Evolutionary conservation across 2,888 invertebrate species (phyloP).

Genomic region (Temnothorax ravouxi): DNA sequence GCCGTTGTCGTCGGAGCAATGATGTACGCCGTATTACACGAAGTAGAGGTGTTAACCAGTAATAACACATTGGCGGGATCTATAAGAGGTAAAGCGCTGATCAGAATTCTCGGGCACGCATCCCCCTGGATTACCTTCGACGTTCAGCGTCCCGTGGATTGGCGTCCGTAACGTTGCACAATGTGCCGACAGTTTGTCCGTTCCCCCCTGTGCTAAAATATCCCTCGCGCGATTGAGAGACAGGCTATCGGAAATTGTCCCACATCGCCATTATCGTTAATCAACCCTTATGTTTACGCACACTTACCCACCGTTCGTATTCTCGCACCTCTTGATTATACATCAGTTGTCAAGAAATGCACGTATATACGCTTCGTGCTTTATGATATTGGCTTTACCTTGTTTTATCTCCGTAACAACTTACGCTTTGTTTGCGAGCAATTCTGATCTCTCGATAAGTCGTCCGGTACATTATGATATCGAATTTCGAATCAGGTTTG

Average conservation of each 20-base stretch:
- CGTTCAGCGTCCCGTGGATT: slow-evolving; percentile 71
- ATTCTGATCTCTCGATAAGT: slow-evolving; percentile 28
- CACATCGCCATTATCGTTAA: slow-evolving; percentile 76
- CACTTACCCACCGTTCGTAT: slow-evolving; percentile 62
- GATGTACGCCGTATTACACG: slow-evolving; percentile 61
- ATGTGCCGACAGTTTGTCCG: slow-evolving; percentile 67
- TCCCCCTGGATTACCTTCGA: slow-evolving; percentile 79
- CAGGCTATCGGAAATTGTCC: slow-evolving; percentile 72
- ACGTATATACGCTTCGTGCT: slow-evolving; percentile 35
- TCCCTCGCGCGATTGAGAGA: slow-evolving; percentile 63
- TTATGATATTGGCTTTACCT: slow-evolving; percentile 44
- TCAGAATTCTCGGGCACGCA: slow-evolving; percentile 82
- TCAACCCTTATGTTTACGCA: slow-evolving; percentile 76
- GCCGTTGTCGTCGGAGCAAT: slow-evolving; percentile 27
- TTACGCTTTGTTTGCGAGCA: slow-evolving; percentile 24
- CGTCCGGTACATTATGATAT: slow-evolving; percentile 54
- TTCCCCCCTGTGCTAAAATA: slow-evolving; percentile 14
- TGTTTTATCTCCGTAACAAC: slow-evolving; percentile 47
- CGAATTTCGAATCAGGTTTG: slow-evolving; percentile 25
- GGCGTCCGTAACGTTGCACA: slow-evolving; percentile 68
- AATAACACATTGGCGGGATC: slow-evolving; percentile 78
- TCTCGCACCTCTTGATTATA: slow-evolving; percentile 62
- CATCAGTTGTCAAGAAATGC: slow-evolving; percentile 32
- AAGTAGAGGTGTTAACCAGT: slow-evolving; percentile 77
- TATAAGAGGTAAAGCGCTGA: slow-evolving; percentile 79